These are phyloP conservation scores for Odontophorus gujanensis DNA, from an alignment of 2,113 vertebrate genomes.

Conservation along the genomic window DNA sequence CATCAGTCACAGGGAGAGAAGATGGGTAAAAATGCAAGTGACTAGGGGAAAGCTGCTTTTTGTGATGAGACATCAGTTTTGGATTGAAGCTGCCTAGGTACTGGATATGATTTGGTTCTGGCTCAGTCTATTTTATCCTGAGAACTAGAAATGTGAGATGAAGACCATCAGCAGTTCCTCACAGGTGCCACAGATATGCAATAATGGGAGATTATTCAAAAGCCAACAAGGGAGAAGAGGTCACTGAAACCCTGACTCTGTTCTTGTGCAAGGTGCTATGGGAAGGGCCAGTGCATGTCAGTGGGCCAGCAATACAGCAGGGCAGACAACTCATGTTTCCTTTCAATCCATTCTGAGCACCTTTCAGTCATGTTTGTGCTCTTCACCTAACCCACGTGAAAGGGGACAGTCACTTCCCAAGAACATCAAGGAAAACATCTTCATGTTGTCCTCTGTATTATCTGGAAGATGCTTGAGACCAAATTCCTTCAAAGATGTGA, in stretches of 20 bases:
- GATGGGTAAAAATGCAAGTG: neutral
- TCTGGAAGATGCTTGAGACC: neutral
- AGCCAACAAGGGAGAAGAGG: rapidly evolving
- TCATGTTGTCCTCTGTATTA: neutral
- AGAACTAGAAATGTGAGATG: neutral
- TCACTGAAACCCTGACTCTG: neutral
- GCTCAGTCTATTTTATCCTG: neutral
- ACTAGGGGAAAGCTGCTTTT: neutral
- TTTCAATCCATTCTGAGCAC: neutral
- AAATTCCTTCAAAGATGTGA: neutral
- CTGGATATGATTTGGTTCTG: neutral
- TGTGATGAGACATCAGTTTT: neutral
- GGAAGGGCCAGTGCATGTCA: neutral
- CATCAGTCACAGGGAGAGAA: neutral
- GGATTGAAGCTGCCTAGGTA: neutral
- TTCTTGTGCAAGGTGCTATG: neutral
- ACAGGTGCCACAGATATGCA: neutral
- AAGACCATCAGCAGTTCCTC: neutral
- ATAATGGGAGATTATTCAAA: neutral
- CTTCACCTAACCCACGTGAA: neutral
- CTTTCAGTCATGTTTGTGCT: neutral
- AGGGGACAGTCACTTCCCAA: neutral
- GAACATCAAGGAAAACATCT: neutral
- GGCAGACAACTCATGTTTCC: neutral
- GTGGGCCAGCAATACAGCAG: neutral